Base-by-base conservation (phyloP, 2,888 invertebrate species). In the Tenthredo notha region DNA sequence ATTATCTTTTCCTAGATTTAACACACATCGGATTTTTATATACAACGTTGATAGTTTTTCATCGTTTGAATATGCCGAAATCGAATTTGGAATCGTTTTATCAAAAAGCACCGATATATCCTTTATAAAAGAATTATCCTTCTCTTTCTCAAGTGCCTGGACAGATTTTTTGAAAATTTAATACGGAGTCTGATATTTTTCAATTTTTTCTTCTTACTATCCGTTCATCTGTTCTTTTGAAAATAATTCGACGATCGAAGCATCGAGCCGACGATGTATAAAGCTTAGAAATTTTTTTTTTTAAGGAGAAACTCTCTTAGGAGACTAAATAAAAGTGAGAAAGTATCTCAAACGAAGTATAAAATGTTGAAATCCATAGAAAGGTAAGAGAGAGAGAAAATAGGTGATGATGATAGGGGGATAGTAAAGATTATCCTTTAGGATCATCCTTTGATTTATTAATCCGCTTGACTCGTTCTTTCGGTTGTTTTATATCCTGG, bases 381-480 rank as follows among this genome's bases (percentile, higher is more conserved):
- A 72, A 29, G 12, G 70, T 40, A 83, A 54, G n/a, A 18, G 33
- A 37, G 47, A 54, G 15, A 18, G 21, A 33, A 37, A 43, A 82
- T 74, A 50, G 84, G 70, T 40, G 75, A 80, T 7, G 61, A 21
- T 72, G 75, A 83, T 74, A 84, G 78, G n/a, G 12, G 77, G 70
- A 65, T 50, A 74, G 61, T 40, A 72, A 72, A 84, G 77, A 84
- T 74, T 58, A 88, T 87, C 87, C 85, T 84, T 74, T 40, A 61
- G 87, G 89, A 90, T 90, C 87, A 90, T 90, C 88, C 89, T 86
- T 86, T 90, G 90, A 90, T 90, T 90, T 90, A 90, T 90, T 88
- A 89, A 89, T 90, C 90, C 87, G 87, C 88, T 89, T 87, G 88
- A 84, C 86, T 86, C 58, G 84, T 43, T 72, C 58, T 58, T 58